phyloP scores from a whole-genome alignment of 1,140 invertebrate genomes.

The Capitella teleta region DNA sequence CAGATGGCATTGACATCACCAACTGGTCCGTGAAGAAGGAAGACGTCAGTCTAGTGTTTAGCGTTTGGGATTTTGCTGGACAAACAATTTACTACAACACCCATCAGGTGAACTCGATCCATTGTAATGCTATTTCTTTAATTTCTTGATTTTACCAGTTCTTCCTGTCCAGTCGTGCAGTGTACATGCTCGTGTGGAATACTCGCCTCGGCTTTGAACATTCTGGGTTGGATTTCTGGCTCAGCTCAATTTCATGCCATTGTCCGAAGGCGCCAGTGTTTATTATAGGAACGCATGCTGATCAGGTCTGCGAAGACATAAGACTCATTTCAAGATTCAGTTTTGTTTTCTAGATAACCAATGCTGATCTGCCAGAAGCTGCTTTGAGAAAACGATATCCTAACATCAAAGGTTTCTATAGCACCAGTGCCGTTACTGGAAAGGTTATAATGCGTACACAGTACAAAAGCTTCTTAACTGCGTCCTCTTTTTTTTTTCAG shows the following conservation, averaged over 20 bases:
- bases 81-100: slow-evolving; percentile 43
- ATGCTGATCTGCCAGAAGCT: not conserved
- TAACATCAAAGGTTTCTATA: not conserved
- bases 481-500: not conserved
- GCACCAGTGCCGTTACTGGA: slow-evolving; percentile 3
- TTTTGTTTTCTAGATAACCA: not conserved
- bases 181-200: slow-evolving; percentile 40
- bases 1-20: slow-evolving; percentile 37
- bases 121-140: not conserved
- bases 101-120: slow-evolving; percentile 28
- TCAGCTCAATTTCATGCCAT: slow-evolving; percentile 35
- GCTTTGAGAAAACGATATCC: slow-evolving; percentile 11
- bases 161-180: slow-evolving; percentile 36
- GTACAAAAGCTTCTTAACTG: too few species aligned
- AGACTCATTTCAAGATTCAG: not conserved
- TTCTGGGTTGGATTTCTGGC: slow-evolving; percentile 38
- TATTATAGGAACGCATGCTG: slow-evolving; percentile 36
- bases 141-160: slow-evolving; percentile 23
- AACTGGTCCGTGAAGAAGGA: slow-evolving; percentile 23
- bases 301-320: slow-evolving; percentile 23
- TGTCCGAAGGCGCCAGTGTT: slow-evolving; percentile 36
- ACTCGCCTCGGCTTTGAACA: slow-evolving; percentile 37
- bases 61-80: slow-evolving; percentile 41
- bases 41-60: slow-evolving; percentile 22
- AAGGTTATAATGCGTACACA: not conserved